Conservation (phyloP, 1,140 invertebrate species). For the Campoletis sonorensis region DNA sequence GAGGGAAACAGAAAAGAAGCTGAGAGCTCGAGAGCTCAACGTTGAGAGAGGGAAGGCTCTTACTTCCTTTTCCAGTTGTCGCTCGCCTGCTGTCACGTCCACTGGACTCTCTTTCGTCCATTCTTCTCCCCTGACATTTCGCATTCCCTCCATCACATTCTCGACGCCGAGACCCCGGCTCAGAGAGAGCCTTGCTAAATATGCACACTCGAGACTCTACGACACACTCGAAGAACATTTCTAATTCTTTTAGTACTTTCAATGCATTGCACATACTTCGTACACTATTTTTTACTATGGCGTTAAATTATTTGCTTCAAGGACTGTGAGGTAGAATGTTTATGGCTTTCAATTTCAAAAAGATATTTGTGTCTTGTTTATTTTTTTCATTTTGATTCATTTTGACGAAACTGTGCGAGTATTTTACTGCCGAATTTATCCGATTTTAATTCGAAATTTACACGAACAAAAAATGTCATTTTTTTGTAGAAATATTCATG, state of each 20-base stretch:
- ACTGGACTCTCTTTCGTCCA: slow-evolving; percentile 18
- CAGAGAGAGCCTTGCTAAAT: slow-evolving; percentile 11
- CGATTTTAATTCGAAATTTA: no score
- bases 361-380: no score
- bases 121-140: slow-evolving; percentile 24
- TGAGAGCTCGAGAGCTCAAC: not conserved
- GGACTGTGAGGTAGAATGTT: not conserved
- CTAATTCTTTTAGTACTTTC: not conserved
- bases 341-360: no score
- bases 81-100: slow-evolving; percentile 41
- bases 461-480: no score
- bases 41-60: slow-evolving; percentile 1
- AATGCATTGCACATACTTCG: not conserved
- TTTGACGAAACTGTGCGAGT: no score
- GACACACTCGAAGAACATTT: not conserved
- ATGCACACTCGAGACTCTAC: slow-evolving; percentile 16
- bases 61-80: slow-evolving; percentile 42
- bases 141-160: slow-evolving; percentile 33
- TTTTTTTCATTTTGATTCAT: no score
- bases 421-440: no score
- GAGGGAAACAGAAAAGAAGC: slow-evolving; percentile 30
- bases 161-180: slow-evolving; percentile 10
- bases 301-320: not conserved
- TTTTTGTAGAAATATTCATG: no score
- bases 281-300: not conserved